Evolutionary conservation across 2,888 invertebrate species (phyloP), one percentile per base, ranked within the genome.

Genomic region (Meiosimyza decipiens): DNA sequence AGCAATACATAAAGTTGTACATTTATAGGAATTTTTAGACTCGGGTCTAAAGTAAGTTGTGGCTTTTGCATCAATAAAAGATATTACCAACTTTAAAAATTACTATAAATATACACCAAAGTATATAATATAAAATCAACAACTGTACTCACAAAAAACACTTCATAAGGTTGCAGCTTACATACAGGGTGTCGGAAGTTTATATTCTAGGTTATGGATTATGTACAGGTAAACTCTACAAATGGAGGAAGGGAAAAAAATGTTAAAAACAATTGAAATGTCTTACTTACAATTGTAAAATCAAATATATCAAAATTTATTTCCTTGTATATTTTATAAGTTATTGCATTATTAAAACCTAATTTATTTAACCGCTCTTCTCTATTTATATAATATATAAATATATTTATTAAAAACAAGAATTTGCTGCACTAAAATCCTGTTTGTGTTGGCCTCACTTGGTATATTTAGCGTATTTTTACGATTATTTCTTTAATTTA

Each of bases 221-320:
- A 40, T 40, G 40, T 40, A 40, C 40, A 40, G 40, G 40, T 40
- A 40, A 40, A 40, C 9, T 40, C 5, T 40, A 40, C 2, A 40
- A 40, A 40, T 5, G 9, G 9, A 40, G 6, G 40, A 9, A 9
- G 40, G 40, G 9, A 9, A 50, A 64, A 64, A 64, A 64, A 64
- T 64, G 64, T 64, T 64, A 64, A 64, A 64, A 64, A 64, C 51
- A 64, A 64, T 64, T 64, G 51, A 64, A 49, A 18, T 33, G 40
- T 28, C 15, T 28, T 18, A 60, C 15, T 12, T 59, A 15, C 22
- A 28, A 60, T 28, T 60, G 59, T 60, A 33, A 60, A 40, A 60
- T 60, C 33, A 22, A 55, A n/a, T 28, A 7, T 15, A 40, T 9
- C 59, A 15, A 60, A 60, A 60, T 60, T 60, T 40, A 28, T 55